Conservation (phyloP, 2,888 invertebrate genomes). For the Eristalis tenax region DNA sequence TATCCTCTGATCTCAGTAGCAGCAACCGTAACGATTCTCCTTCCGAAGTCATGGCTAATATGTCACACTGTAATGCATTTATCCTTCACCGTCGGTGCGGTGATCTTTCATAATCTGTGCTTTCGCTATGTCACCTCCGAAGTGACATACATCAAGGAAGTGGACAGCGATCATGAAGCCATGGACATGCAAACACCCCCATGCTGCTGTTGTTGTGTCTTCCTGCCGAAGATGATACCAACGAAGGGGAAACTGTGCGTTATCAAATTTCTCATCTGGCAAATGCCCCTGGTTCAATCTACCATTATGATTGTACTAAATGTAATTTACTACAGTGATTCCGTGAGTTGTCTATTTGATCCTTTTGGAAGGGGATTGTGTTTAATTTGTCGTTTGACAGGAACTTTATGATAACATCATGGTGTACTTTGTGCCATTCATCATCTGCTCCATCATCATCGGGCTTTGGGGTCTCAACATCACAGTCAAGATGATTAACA, state of each 20-base stretch:
- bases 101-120: constrained; percentile 77
- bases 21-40: constrained; percentile 77
- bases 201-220: constrained; percentile 77
- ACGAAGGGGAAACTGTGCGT: constrained; percentile 76
- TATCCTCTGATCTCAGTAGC: constrained; percentile 79
- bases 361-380: background rate
- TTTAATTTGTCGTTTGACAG: constrained; percentile 37
- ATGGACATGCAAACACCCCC: constrained; percentile 78
- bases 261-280: constrained; percentile 78
- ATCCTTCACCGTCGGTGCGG: constrained; percentile 78
- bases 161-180: constrained; percentile 78
- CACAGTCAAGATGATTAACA: constrained; percentile 77
- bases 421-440: constrained; percentile 79
- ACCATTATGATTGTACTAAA: constrained; percentile 79
- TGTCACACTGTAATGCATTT: constrained; percentile 80
- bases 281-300: constrained; percentile 79
- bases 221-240: constrained; percentile 76
- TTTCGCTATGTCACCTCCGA: constrained; percentile 80
- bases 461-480: constrained; percentile 80
- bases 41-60: constrained; percentile 78
- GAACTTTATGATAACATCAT: constrained; percentile 75
- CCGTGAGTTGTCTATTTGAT: constrained; percentile 68
- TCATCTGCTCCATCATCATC: constrained; percentile 78
- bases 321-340: constrained; percentile 76
- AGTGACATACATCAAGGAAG: constrained; percentile 80